phyloP scores from a whole-genome alignment of 2,113 vertebrate genomes.

The Microcebus murinus region DNA sequence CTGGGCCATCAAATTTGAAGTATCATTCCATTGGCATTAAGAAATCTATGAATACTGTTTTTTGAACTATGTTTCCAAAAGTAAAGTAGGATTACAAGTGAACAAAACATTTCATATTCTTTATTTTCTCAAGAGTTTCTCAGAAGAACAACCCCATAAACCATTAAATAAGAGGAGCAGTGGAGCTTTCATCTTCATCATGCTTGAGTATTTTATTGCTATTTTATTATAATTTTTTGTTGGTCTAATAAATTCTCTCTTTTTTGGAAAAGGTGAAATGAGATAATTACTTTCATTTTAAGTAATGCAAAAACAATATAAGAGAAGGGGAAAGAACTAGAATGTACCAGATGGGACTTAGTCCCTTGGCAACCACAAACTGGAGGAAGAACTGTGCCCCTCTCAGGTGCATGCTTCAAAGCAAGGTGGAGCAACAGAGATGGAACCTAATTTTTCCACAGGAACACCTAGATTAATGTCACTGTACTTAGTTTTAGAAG shows the following conservation, averaged over 20 bases:
- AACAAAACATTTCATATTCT: background rate
- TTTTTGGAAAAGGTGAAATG: background rate
- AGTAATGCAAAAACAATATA: background rate
- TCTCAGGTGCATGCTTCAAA: background rate
- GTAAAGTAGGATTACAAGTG: background rate
- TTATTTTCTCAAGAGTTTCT: background rate
- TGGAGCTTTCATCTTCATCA: background rate
- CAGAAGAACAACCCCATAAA: background rate
- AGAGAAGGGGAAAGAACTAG: background rate
- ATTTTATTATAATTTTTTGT: background rate
- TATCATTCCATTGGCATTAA: background rate
- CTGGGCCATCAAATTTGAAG: background rate
- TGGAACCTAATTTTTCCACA: background rate
- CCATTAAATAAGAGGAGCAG: background rate
- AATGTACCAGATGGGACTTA: accelerated
- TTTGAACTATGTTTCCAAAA: background rate
- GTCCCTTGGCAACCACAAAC: no score
- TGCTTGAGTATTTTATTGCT: background rate
- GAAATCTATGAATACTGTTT: background rate
- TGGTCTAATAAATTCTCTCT: background rate
- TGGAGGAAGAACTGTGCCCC: background rate
- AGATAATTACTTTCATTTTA: background rate
- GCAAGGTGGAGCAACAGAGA: background rate
- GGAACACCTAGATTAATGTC: background rate
- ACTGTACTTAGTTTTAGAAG: background rate